Percentiles rank a stretch among this genome's conserved stretches.
Evolutionary conservation across 2,888 invertebrate genomes (phyloP).

Genomic region (Eilema griseolum): DNA sequence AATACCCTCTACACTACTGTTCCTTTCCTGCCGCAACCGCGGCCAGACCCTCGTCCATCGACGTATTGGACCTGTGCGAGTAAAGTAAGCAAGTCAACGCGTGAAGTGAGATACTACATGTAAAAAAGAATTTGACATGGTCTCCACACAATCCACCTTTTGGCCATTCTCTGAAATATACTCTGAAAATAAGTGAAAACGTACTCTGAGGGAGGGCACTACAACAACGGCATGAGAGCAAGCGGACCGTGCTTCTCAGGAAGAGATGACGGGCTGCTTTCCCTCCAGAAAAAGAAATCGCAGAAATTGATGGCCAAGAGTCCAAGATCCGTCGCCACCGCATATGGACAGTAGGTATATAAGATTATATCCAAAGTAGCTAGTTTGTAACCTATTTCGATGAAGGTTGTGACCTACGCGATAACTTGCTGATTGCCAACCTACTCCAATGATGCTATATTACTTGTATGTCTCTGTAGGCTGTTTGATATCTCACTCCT

Average conservation of each 20-base stretch:
- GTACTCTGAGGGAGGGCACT: neutral
- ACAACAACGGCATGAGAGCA: too few relatives aligned
- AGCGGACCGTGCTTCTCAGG: too few relatives aligned
- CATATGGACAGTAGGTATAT: neutral
- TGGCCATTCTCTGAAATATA: neutral
- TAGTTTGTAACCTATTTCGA: neutral
- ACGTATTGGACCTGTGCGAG: too few relatives aligned
- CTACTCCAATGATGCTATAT: neutral
- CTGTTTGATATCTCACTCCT: neutral
- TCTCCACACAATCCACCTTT: too few relatives aligned
- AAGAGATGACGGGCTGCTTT: too few relatives aligned
- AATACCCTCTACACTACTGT: conserved; percentile 1
- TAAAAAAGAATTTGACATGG: too few relatives aligned
- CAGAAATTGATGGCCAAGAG: too few relatives aligned
- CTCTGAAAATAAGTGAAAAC: neutral
- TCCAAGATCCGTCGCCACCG: neutral
- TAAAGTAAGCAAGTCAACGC: too few relatives aligned
- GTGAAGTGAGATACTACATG: too few relatives aligned
- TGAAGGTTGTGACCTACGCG: neutral
- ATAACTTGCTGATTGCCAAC: neutral
- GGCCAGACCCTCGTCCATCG: too few relatives aligned
- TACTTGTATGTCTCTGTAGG: neutral
- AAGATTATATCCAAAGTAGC: neutral
- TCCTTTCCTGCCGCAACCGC: neutral
- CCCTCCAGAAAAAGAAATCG: too few relatives aligned